Evolutionary conservation across 2,113 vertebrate species (phyloP), one percentile per base, ranked within the genome.

Genomic region (Pyrgilauda ruficollis): DNA sequence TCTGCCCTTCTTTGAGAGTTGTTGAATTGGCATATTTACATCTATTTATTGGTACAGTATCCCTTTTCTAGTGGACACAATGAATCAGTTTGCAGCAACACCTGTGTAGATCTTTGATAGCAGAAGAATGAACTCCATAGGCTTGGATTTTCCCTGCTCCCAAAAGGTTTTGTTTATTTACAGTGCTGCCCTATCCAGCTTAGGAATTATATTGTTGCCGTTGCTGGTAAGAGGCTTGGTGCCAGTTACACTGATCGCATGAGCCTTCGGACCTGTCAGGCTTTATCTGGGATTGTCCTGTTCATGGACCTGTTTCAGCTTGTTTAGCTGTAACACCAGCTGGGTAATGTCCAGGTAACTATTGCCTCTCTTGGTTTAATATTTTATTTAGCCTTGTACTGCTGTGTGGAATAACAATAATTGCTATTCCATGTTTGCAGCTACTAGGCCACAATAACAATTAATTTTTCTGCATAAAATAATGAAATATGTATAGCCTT

Each of bases 191-290:
- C 6, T 11, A 30, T 55, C 27, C 41, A 82, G 7, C 4, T 46
- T 15, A 20, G 27, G 39, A 61, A 23, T 56, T 27, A 18, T 3
- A 3, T 4, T 31, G 31, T 20, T 64, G 39, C 8, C 21, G 1
- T 27, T 55, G 18, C 21, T 46, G 39, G 12, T 66, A 41, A 37
- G 35, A 35, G 24, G 15, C 13, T 64, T 49, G 61, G 13, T 39
- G 27, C 50, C n/a, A 37, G 10, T 37, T 52, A 14, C 0, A 2
- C 9, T 39, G n/a, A 43, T 12, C 0, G 0, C 4, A 3, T 1
- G 1, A 33, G 39, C 21, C 27, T 68, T 28, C 0, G 1, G 66
- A 39, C 17, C 17, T 63, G 39, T 23, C 20, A 49, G 49, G 24
- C 5, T 35, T 79, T 66, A 3, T 52, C 30, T 62, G 53, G 26